phyloP scores from a whole-genome alignment of 30 jellyfish, hydroid and myxozoan genomes.

The Chironex yamaguchii region DNA sequence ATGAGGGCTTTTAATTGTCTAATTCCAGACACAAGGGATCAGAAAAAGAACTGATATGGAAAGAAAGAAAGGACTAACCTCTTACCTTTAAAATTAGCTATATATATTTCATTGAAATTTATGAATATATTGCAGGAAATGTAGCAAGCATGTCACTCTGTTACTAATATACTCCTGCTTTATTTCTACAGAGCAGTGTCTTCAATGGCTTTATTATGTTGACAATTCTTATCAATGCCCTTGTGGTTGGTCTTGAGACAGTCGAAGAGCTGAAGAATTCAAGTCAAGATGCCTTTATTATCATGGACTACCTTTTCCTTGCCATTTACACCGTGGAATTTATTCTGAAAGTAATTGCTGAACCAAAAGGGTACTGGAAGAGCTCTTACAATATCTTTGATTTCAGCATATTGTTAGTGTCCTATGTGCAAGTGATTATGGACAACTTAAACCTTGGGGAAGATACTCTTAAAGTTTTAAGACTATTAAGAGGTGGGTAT shows the following conservation, averaged over 20 bases:
- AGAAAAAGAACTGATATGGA: too few relatives aligned
- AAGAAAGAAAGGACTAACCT: too few relatives aligned
- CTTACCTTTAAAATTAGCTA: too few relatives aligned
- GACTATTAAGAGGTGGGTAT: slow-evolving; percentile 73
- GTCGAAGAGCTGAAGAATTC: slow-evolving; percentile 29
- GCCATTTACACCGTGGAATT: slow-evolving; percentile 77
- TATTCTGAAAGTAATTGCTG: slow-evolving; percentile 71
- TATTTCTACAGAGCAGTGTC: slow-evolving; percentile 55
- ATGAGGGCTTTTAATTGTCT: too few relatives aligned
- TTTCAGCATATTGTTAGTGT: slow-evolving; percentile 58
- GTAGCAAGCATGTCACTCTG: too few relatives aligned
- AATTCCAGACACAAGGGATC: too few relatives aligned
- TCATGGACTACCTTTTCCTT: slow-evolving; percentile 57
- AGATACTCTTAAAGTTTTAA: slow-evolving; percentile 52
- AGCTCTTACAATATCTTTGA: slow-evolving; percentile 81
- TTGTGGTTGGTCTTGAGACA: slow-evolving; percentile 89
- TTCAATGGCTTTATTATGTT: slow-evolving; percentile 81
- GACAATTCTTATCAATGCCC: slow-evolving; percentile 71
- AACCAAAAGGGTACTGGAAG: slow-evolving; percentile 79
- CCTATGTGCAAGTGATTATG: slow-evolving; percentile 76
- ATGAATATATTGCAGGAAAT: too few relatives aligned
- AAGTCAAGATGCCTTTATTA: slow-evolving; percentile 19
- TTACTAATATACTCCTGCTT: too few relatives aligned
- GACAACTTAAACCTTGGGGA: slow-evolving; percentile 75
- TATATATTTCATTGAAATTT: too few relatives aligned